Base-by-base conservation (phyloP, 1,140 invertebrate species). In the Plectrocnemia conspersa region DNA sequence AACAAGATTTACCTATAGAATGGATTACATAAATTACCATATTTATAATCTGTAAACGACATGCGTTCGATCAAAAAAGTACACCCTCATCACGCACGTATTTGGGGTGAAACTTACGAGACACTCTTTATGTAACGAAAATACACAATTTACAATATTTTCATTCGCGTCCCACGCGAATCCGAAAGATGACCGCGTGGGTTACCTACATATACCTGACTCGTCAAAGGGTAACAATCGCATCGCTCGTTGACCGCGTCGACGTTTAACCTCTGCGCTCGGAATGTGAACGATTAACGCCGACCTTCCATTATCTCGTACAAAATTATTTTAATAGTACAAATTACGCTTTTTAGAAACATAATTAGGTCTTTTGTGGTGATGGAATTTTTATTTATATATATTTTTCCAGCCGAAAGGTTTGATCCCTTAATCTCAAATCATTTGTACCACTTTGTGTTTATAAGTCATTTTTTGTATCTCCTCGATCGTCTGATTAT, bases 301-400 rank as follows among this genome's bases (percentile, higher is more conserved):
- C 48, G 44, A 42, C 35, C 54, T 36, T 35, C 40, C n/a, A 59
- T 59, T 59, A 59, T 59, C 44, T 54, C 27, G 47, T 18, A 36
- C 47, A 23, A 52, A 59, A 61, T 61, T 57, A 54, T 61, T 57
- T 53, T 61, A 61, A 61, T 61, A 54, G 49, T 44, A 54, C 54
- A 50, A 53, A 61, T 61, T 61, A 54, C 54, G 35, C 54, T 49
- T 56, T 54, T 61, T 49, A 54, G 59, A 54, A 48, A 57, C 45
- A 54, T 52, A 61, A 61, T 61, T 54, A 61, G 50, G 54, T 57
- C 21, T 32, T 25, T 13, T 36, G 16, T 4, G 18, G 18, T 19
- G 21, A 23, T 18, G 41, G 19, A 19, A 23, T 23, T 49, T 49
- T 47, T 18, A 49, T 15, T 44, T 18, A n/a, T n/a, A n/a, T n/a